phyloP scores from a whole-genome alignment of 2,797 vertebrate species.

The Poecilia velifera region DNA sequence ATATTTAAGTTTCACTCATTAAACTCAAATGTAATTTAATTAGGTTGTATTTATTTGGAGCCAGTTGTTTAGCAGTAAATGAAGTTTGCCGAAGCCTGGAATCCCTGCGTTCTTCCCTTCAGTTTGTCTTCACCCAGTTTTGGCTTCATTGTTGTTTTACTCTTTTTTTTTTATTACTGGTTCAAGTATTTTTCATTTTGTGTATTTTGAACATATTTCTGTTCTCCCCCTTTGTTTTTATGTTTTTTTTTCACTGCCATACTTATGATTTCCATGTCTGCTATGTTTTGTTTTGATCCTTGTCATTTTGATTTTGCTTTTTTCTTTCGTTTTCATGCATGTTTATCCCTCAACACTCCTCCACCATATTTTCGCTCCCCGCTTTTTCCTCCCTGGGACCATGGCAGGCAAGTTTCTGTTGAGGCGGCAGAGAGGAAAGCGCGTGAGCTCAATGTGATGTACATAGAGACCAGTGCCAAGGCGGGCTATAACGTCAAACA shows the following conservation, averaged over 20 bases:
- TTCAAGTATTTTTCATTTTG: slow-evolving; percentile 53
- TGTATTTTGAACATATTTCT: slow-evolving; percentile 63
- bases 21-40: neutral
- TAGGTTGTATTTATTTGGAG: neutral
- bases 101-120: slow-evolving; percentile 63
- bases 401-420: slow-evolving; percentile 87
- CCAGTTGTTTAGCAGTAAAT: neutral
- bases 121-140: slow-evolving; percentile 67
- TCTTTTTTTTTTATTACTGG: slow-evolving; percentile 25
- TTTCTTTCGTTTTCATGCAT: slow-evolving; percentile 32
- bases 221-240: slow-evolving; percentile 28
- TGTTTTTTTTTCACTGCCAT: slow-evolving; percentile 19
- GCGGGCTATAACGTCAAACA: slow-evolving; percentile 86
- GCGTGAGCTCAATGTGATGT: slow-evolving; percentile 86
- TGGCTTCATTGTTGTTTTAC: slow-evolving; percentile 48
- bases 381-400: slow-evolving; percentile 63
- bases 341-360: slow-evolving; percentile 65
- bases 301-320: slow-evolving; percentile 66
- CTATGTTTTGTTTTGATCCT: slow-evolving; percentile 40
- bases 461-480: slow-evolving; percentile 88
- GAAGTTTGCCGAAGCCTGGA: slow-evolving; percentile 64
- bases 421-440: slow-evolving; percentile 87
- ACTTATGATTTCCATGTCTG: slow-evolving; percentile 49
- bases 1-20: neutral
- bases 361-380: slow-evolving; percentile 33